A percentile compares a stretch with the other conserved stretches of the same genome.
Conservation (phyloP, 1,140 invertebrate genomes). For the Coboldia fuscipes region DNA sequence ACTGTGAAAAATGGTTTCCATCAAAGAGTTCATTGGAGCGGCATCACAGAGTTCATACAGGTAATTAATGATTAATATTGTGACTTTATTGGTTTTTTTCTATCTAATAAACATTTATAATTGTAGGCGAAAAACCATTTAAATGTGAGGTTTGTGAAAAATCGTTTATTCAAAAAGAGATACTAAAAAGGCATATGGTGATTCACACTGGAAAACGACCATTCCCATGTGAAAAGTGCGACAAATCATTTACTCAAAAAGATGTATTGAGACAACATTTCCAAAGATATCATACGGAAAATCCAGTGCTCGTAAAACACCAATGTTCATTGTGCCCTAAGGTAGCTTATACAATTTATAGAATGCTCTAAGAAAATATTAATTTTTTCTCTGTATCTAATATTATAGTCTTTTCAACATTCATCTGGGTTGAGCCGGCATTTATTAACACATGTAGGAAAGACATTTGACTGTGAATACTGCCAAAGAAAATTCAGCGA, state of each 20-base stretch:
- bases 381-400: constrained; percentile 1
- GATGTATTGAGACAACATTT: constrained; percentile 39
- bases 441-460: constrained; percentile 41
- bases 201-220: constrained; percentile 72
- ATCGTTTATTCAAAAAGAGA: constrained; percentile 56
- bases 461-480: constrained; percentile 37
- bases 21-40: constrained; percentile 53
- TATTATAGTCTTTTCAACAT: constrained; percentile 9
- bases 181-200: constrained; percentile 59
- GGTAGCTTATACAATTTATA: constrained; percentile 10
- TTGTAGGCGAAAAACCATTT: constrained; percentile 45
- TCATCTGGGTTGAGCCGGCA: constrained; percentile 45
- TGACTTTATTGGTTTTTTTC: too few relatives aligned
- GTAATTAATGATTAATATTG: constrained; percentile 10
- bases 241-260: constrained; percentile 48
- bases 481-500: constrained; percentile 47
- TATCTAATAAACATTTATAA: too few relatives aligned
- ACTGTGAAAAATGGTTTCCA: constrained; percentile 63
- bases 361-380: background rate
- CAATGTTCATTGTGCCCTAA: constrained; percentile 44
- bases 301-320: constrained; percentile 33
- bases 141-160: constrained; percentile 47
- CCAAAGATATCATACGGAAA: constrained; percentile 30
- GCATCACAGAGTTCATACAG: constrained; percentile 55
- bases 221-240: constrained; percentile 52